phyloP scores from a whole-genome alignment of 2,888 invertebrate species.

The Acrocyrtus sp. region DNA sequence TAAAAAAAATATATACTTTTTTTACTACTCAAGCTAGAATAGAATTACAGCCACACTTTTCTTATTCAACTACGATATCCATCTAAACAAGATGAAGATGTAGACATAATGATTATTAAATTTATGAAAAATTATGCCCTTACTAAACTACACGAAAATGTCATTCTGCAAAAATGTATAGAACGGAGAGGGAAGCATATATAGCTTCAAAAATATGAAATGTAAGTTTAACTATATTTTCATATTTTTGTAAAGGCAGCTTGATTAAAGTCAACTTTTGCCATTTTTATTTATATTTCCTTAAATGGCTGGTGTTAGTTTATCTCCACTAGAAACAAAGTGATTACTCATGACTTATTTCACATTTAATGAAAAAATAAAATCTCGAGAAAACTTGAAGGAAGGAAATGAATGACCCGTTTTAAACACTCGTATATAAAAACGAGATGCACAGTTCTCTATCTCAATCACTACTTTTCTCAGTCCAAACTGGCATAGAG shows the following conservation, averaged over 20 bases:
- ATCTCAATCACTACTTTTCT: slow-evolving; percentile 18
- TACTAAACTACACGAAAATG: background rate
- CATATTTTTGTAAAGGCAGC: slow-evolving; percentile 14
- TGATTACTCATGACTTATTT: slow-evolving; percentile 38
- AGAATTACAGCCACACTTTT: no score
- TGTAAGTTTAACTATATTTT: no score
- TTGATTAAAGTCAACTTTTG: slow-evolving; percentile 32
- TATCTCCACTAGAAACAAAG: slow-evolving; percentile 17
- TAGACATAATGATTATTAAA: no score
- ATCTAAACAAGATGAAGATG: background rate
- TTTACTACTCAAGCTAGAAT: no score
- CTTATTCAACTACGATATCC: background rate
- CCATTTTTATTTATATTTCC: slow-evolving; percentile 25
- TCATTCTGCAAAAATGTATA: no score
- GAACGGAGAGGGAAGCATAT: no score
- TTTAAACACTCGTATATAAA: slow-evolving; percentile 9
- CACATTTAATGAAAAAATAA: slow-evolving; percentile 16
- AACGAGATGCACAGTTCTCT: background rate
- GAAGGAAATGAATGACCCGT: slow-evolving; percentile 27
- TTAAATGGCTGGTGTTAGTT: slow-evolving; percentile 37
- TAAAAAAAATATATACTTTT: background rate
- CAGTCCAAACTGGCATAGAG: no score
- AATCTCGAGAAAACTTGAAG: slow-evolving; percentile 22
- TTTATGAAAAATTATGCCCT: background rate
- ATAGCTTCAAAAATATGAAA: background rate